phyloP scores from a whole-genome alignment of 2,113 vertebrate species.

The Otocyon megalotis region DNA sequence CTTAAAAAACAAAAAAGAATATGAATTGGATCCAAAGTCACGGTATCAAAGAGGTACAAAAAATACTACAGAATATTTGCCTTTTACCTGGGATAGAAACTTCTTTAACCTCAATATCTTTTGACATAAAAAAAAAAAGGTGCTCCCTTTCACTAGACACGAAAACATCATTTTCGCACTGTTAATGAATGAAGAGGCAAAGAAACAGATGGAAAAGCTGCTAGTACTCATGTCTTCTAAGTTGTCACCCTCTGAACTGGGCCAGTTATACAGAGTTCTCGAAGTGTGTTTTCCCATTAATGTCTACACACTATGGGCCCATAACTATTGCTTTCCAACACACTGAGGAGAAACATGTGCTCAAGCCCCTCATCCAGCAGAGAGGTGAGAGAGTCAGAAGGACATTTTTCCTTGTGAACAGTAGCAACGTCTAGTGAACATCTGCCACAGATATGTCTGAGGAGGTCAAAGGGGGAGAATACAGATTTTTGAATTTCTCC shows the following conservation, averaged over 20 bases:
- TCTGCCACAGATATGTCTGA: neutral
- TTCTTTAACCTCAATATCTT: neutral
- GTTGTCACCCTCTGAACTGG: neutral
- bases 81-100: neutral
- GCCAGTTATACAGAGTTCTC: neutral
- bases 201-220: neutral
- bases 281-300: slow-evolving; percentile 1
- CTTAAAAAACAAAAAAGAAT: neutral
- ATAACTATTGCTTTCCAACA: neutral
- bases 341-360: slow-evolving; percentile 46
- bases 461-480: neutral
- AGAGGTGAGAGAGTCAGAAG: neutral
- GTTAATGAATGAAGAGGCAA: neutral
- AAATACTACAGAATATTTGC: neutral
- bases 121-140: neutral
- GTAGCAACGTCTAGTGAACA: neutral
- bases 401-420: neutral
- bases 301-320: neutral
- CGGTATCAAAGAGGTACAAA: neutral
- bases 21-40: neutral
- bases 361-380: neutral
- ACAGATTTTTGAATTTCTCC: neutral
- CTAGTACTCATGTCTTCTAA: neutral
- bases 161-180: neutral
- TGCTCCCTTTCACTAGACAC: neutral